Conservation (phyloP, 92 coral and sea anemone species). For the Paragorgia papillata region DNA sequence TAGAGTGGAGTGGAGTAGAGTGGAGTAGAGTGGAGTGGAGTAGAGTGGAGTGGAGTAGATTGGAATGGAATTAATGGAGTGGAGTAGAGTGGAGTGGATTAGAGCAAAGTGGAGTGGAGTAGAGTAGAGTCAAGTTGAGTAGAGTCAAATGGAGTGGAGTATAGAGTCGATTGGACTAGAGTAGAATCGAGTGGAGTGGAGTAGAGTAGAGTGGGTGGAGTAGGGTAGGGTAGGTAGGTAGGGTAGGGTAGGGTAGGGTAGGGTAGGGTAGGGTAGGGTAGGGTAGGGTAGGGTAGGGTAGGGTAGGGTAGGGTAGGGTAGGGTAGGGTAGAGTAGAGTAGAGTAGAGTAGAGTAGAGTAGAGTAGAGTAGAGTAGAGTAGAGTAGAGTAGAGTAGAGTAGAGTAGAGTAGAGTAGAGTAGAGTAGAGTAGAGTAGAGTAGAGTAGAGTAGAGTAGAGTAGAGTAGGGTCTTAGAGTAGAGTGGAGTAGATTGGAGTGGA, state of each 20-base stretch:
- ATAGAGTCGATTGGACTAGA: slow-evolving; percentile 5
- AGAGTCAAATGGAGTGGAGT: slow-evolving; percentile 2
- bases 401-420: slow-evolving; percentile 20
- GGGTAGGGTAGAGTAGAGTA: slow-evolving; percentile 19
- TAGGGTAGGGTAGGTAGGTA: neutral
- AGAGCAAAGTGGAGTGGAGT: neutral
- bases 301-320: slow-evolving; percentile 12
- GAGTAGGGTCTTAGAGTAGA: neutral
- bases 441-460: slow-evolving; percentile 1
- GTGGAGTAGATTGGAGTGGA: neutral
- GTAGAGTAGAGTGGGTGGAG: slow-evolving; percentile 7
- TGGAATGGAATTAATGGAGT: too few species aligned
- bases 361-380: slow-evolving; percentile 10
- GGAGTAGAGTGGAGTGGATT: slow-evolving; percentile 15
- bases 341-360: neutral
- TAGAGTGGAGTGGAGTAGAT: slow-evolving; percentile 3
- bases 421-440: slow-evolving; percentile 11
- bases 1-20: slow-evolving; percentile 21
- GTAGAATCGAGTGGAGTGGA: slow-evolving; percentile 8
- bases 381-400: slow-evolving; percentile 17
- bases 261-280: slow-evolving; percentile 9
- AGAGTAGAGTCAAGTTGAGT: slow-evolving; percentile 17
- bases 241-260: neutral
- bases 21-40: slow-evolving; percentile 6
- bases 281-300: slow-evolving; percentile 5